These are phyloP conservation scores for Enteromius argenteus DNA, from an alignment of 2,797 vertebrate genomes.

Conservation along the genomic window DNA sequence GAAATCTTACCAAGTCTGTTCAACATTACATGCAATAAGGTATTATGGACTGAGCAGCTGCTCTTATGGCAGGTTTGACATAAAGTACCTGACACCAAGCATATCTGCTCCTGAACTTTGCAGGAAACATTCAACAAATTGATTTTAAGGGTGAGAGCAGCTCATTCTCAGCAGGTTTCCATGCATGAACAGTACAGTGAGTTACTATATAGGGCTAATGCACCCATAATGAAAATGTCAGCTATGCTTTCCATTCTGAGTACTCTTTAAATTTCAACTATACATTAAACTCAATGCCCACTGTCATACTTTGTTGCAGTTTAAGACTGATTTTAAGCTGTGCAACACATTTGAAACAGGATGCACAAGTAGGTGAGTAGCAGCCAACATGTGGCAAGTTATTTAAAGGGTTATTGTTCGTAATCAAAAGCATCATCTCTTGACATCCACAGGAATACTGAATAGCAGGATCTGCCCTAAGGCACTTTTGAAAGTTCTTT, in stretches of 20 bases:
- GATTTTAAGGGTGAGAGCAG: background rate
- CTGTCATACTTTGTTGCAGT: background rate
- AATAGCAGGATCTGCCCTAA: slow-evolving; percentile 34
- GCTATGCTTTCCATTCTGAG: background rate
- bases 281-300: background rate
- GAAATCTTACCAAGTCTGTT: background rate
- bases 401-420: slow-evolving; percentile 15
- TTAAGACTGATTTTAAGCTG: background rate
- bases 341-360: background rate
- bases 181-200: background rate
- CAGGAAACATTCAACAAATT: background rate
- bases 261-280: background rate
- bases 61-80: slow-evolving; percentile 19
- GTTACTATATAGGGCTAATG: background rate
- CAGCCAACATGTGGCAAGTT: background rate
- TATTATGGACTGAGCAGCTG: background rate
- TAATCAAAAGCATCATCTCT: slow-evolving; percentile 21
- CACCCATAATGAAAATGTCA: background rate
- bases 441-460: slow-evolving; percentile 31
- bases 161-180: background rate
- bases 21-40: background rate
- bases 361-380: background rate
- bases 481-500: slow-evolving; percentile 35
- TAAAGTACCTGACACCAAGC: background rate
- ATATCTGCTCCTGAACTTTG: slow-evolving; percentile 4